Percentiles rank a stretch among this genome's conserved stretches.
These are phyloP conservation scores for Peromyscus polionotus DNA, from an alignment of 2,113 vertebrate genomes.

Conservation along the genomic window DNA sequence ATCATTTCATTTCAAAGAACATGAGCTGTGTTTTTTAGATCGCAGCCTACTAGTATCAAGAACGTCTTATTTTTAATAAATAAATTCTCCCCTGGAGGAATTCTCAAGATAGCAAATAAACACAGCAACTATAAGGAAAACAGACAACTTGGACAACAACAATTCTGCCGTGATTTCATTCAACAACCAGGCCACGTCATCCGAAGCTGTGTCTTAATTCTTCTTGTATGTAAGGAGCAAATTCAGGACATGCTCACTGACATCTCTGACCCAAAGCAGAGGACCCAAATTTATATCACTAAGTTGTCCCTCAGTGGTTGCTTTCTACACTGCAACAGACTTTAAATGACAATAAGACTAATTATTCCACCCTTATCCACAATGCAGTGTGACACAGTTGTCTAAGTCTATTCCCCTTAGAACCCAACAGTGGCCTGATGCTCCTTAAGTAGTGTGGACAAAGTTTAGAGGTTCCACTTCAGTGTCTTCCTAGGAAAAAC, in stretches of 20 bases:
- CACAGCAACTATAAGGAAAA: neutral
- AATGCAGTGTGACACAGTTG: neutral
- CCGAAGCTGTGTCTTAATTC: neutral
- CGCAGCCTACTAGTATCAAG: slow-evolving; percentile 17
- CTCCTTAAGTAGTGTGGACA: slow-evolving; percentile 12
- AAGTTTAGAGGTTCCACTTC: slow-evolving; percentile 22
- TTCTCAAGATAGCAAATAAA: slow-evolving; percentile 17
- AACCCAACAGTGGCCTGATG: neutral
- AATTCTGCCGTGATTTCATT: neutral
- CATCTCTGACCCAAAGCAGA: neutral
- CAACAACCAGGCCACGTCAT: neutral
- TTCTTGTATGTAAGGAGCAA: neutral
- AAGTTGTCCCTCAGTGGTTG: neutral
- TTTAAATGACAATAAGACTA: neutral
- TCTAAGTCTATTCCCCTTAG: neutral
- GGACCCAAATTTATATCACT: neutral
- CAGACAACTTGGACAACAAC: neutral
- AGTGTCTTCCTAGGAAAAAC: slow-evolving; percentile 41
- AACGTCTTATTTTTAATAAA: slow-evolving; percentile 54
- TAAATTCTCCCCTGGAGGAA: slow-evolving; percentile 41
- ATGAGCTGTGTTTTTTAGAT: slow-evolving; percentile 45
- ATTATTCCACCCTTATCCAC: neutral
- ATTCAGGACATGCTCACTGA: neutral
- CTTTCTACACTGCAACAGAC: neutral
- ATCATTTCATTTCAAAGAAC: slow-evolving; percentile 61